phyloP scores from a whole-genome alignment of 2,113 vertebrate species.

The Ovibos moschatus region DNA sequence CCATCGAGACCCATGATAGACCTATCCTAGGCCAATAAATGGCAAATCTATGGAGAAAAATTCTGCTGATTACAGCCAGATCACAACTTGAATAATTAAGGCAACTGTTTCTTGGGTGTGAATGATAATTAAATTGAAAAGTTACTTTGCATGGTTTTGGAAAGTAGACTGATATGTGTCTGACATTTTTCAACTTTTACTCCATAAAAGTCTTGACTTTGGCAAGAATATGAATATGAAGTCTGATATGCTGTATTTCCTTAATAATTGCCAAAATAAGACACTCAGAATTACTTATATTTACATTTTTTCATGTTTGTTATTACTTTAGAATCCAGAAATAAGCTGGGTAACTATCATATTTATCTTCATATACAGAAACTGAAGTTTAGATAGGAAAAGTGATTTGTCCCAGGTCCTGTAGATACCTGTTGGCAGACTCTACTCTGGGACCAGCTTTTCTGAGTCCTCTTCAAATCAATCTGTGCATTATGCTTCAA shows the following conservation, averaged over 20 bases:
- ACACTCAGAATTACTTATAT: neutral
- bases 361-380: neutral
- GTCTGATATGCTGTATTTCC: neutral
- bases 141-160: neutral
- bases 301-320: neutral
- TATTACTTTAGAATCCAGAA: neutral
- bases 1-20: neutral
- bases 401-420: neutral
- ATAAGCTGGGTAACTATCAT: neutral
- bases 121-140: slow-evolving; percentile 3
- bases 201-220: neutral
- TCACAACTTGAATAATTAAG: neutral
- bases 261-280: neutral
- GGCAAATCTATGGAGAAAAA: neutral
- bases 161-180: neutral
- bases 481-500: neutral
- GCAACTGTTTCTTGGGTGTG: neutral
- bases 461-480: neutral
- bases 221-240: slow-evolving; percentile 2
- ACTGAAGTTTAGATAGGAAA: neutral
- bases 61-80: neutral
- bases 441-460: neutral
- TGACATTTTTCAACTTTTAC: neutral
- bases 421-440: neutral
- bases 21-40: neutral